Base-by-base conservation (phyloP, 2,888 invertebrate genomes). In the Silvanus unidentatus region DNA sequence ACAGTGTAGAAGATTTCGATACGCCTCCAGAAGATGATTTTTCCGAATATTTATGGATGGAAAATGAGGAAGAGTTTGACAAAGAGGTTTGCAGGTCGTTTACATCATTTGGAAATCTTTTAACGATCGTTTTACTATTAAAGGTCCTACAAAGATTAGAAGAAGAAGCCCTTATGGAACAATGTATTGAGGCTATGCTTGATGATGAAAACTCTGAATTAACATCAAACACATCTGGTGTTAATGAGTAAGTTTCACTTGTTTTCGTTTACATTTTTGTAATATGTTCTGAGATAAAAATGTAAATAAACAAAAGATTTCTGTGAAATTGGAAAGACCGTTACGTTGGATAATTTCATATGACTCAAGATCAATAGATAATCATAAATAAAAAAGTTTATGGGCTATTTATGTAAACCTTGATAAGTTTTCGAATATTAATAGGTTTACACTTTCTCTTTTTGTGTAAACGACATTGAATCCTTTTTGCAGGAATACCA, bases 31-130 rank as follows among this genome's bases (percentile, higher is more conserved):
- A 78, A 39, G 80, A 81, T 44, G 91, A 92, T 71, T 93, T 92
- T 68, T 86, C 88, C 0, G 92, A 93, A 63, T 92, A 91, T 65
- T 79, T 92, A 77, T 93, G 93, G 94, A 93, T 93, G 92, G 93
- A 92, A 66, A 86, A 91, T 62, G 88, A 92, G 63, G 93, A 94
- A 62, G 92, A 92, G 64, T 92, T 92, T 66, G 92, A 94, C 63
- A 88, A 88, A 70, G 86, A 89, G 80, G 92, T 89, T 35, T 42
- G n/a, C 16, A 35, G 16, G 28, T 30, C 43, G 16, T 28, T 29
- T 13, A 13, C 37, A 32, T 42, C 14, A 16, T 13, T 38, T 22
- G 29, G 29, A 27, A 37, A 44, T n/a, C 32, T 5, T 13, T 2
- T 3, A 29, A 37, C 13, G 1, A 37, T 8, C 22, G 37, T 15